phyloP scores from a whole-genome alignment of 2,888 invertebrate genomes.

The Boloria euphrosyne region DNA sequence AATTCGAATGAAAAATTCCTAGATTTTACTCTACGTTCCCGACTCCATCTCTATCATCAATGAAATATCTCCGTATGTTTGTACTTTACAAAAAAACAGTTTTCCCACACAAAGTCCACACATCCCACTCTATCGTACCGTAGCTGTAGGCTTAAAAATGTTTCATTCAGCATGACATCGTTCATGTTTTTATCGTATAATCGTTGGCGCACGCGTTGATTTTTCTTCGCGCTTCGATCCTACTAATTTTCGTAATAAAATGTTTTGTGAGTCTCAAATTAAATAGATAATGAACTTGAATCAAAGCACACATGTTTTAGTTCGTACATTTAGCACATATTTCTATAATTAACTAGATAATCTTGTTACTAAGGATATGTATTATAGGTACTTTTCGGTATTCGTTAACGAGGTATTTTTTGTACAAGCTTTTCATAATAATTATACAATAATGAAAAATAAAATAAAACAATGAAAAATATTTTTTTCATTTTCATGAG shows the following conservation, averaged over 20 bases:
- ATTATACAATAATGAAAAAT: too few species aligned
- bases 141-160: not conserved
- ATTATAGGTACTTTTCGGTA: too few species aligned
- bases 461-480: too few species aligned
- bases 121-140: not conserved
- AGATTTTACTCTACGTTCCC: too few species aligned
- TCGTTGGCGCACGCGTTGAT: conserved; percentile 31
- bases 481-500: too few species aligned
- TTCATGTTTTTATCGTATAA: conserved; percentile 37
- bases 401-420: too few species aligned
- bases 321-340: not conserved
- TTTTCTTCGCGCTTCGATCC: conserved; percentile 16
- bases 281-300: conserved; percentile 18
- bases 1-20: too few species aligned
- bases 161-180: conserved; percentile 33
- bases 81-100: conserved; percentile 10
- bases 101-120: not conserved
- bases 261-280: conserved; percentile 7
- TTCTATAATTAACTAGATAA: not conserved
- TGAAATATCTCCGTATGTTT: conserved; percentile 6
- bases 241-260: conserved; percentile 21
- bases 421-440: too few species aligned
- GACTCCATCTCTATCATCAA: not conserved
- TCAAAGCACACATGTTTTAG: conserved; percentile 1
- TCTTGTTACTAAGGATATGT: too few species aligned